Conservation (phyloP, 2,888 invertebrate species). For the Aphrophora alni region DNA sequence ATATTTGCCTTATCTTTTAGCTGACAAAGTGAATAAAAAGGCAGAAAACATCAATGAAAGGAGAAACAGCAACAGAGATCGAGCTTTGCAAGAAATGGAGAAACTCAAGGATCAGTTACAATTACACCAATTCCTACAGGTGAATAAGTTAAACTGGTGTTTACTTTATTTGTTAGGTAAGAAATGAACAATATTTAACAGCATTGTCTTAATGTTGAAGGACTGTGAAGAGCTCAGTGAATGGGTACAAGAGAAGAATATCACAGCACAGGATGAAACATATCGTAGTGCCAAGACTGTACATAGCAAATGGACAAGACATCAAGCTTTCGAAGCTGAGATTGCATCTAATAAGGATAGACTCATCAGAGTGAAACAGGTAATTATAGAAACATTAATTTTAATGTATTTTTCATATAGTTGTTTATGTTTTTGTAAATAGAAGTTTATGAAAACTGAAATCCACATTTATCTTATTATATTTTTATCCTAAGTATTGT, state of each 20-base stretch:
- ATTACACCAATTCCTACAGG: constrained; percentile 89
- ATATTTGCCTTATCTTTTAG: constrained; percentile 55
- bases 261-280: constrained; percentile 98
- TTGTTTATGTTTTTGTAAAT: no score
- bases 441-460: no score
- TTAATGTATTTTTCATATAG: no score
- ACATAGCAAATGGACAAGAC: constrained; percentile 99
- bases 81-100: constrained; percentile 90
- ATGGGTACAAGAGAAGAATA: constrained; percentile 99
- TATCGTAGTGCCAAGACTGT: constrained; percentile 99
- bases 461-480: no score
- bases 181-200: not conserved
- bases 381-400: no score
- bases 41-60: constrained; percentile 93
- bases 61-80: constrained; percentile 86
- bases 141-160: constrained; percentile 33
- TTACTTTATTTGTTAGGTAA: not conserved
- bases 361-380: constrained; percentile 78
- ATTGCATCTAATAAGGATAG: constrained; percentile 97
- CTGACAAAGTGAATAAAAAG: constrained; percentile 95
- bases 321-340: constrained; percentile 99
- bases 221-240: constrained; percentile 97
- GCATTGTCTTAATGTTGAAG: constrained; percentile 60
- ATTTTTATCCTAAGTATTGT: no score
- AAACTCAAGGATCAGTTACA: constrained; percentile 92